Base-by-base conservation (phyloP, 2,797 vertebrate genomes). In the Mormyrops attenuatus region DNA sequence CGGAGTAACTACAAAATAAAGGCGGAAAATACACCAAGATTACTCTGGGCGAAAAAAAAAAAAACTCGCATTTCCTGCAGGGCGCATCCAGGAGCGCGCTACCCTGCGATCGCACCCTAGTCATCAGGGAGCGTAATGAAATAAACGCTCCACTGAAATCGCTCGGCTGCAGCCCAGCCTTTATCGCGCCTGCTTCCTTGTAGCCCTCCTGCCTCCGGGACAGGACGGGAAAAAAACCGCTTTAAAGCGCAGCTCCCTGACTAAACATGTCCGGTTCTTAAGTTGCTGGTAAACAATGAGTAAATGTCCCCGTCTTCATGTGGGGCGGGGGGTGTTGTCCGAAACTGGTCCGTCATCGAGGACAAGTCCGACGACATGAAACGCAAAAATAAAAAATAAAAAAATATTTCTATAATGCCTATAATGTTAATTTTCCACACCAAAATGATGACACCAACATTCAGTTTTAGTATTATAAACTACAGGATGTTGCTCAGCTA, bases 1-100 rank as follows among this genome's bases (percentile, higher is more conserved):
- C 26, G 88, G 77, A 80, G 88, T 90, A 92, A 93, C 95, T 95
- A 80, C 6, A 89, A 60, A 89, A 92, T n/a, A 44, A 53, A 77
- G 15, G 38, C 3, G 3, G 47, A 49, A 50, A 47, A 52, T 26
- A 52, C 17, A 85, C 2, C n/a, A 52, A 52, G 22, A 85, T 52
- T 30, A 52, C n/a, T 49, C 38, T 73, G 30, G 34, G 38, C 38
- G 15, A 2, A 41, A 49, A 22, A 49, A 50, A 49, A 9, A n/a
- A n/a, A n/a, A n/a, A n/a, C 7, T 5, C 20, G 80, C 44, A n/a
- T 50, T 30, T 80, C 38, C 73, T 7, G 15, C 20, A 44, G 38
- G 20, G 41, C 30, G 77, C 77, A 82, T 82, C 77, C 41, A 82
- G 38, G 20, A 34, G 17, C 60, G 38, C 20, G 30, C 69, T 20